Evolutionary conservation across 1,140 invertebrate species (phyloP), one percentile per base, ranked within the genome.

Genomic region (Eurytemora carolleeae): DNA sequence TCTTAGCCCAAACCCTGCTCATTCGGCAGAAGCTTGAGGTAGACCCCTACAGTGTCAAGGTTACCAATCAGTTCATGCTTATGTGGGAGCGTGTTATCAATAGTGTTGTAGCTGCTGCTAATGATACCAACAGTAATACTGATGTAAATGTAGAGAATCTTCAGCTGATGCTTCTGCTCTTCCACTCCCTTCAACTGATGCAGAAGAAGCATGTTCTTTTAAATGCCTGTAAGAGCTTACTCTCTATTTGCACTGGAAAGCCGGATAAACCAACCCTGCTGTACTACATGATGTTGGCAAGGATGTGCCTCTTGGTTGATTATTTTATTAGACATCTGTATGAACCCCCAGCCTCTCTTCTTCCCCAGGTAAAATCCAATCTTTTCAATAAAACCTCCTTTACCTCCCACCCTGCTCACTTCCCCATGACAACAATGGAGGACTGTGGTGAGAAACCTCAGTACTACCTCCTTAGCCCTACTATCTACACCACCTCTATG

Each of bases 121-220:
- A 71, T 12, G 64, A 65, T 55, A 57, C 65, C 18, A 63, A 66
- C 57, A 63, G 62, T 24, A 64, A 64, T 61, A 64, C 62, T 67
- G 89, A 94, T 76, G 74, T 97, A 26, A 96, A 96, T 73, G 88
- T 95, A 12, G 93, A 97, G 71, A 92, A 97, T 73, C 83, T 89
- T 0, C 91, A 96, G 70, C 74, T 96, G 12, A 73, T 97, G 63
- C 76, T 97, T 0, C 94, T 95, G 70, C 74, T 96, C 1, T 96
- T 96, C 70, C 91, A 96, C 72, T 88, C 87, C 1, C 72, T 96
- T 23, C 91, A 88, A 67, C 74, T 96, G 23, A 94, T 94, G 86
- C 88, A 95, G 72, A 96, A 95, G 71, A 96, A 96, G 73, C 84
- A 84, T 1, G 85, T 97, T 0, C 73, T 96, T n/a, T 75, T 94